Base-by-base conservation (phyloP, 2,113 vertebrate species). In the Pycnonotus jocosus region DNA sequence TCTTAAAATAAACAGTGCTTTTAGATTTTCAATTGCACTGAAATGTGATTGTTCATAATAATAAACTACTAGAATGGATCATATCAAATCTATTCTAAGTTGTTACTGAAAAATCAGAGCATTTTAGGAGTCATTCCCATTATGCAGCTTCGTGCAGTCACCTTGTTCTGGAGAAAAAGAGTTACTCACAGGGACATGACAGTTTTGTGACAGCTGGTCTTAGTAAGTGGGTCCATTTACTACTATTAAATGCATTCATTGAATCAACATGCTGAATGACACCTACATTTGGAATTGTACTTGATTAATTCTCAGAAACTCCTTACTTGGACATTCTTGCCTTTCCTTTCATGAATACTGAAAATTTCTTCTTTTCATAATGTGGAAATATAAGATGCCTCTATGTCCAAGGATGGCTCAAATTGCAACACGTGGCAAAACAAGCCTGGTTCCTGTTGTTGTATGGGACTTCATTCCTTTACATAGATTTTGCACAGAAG, bases 181-280 rank as follows among this genome's bases (percentile, higher is more conserved):
- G 11, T 48, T 86, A 47, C 22, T 76, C 2, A 6, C 14, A 66
- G n/a, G 81, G 9, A 65, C 25, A 45, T 18, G 28, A 23, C 22
- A 61, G 14, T 83, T 93, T 73, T 3, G 1, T 48, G 45, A 37
- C 54, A 87, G 8, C 12, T 73, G 47, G 12, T 64, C 42, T n/a
- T 86, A 22, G 25, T 25, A 93, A 78, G 61, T 37, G 2, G 66
- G 72, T 73, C 11, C 0, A 0, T 74, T 89, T 61, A 48, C 42
- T 89, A 7, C 23, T 47, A 19, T 30, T 25, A 76, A 68, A 56
- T 35, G 4, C 11, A 51, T 24, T 72, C 11, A 44, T 9, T 24
- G 68, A 51, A 40, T 68, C 18, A 74, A 25, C 4, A 14, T 0
- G 0, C n/a, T 80, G 51, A 85, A 78, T 60, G 44, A n/a, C 24